A percentile compares a stretch with the other conserved stretches of the same genome.
These are phyloP conservation scores for Apamea anceps DNA, from an alignment of 2,888 invertebrate species.

Conservation along the genomic window DNA sequence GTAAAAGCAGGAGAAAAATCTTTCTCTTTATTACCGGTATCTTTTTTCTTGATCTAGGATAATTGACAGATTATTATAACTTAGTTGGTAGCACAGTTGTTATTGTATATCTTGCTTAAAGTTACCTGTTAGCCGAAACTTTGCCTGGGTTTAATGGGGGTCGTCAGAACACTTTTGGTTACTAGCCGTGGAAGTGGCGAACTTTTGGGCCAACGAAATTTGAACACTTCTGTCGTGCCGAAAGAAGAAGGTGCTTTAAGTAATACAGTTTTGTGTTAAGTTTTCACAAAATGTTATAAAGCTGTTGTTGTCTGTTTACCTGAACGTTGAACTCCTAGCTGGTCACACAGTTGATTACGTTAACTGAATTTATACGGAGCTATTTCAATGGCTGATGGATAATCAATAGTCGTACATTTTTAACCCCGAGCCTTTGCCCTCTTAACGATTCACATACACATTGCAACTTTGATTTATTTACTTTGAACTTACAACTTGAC, in stretches of 20 bases:
- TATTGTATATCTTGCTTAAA: background rate
- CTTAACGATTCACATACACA: constrained; percentile 26
- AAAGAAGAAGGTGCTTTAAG: background rate
- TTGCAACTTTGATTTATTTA: constrained; percentile 32
- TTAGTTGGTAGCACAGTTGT: background rate
- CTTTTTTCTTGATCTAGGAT: constrained; percentile 1
- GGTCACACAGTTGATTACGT: constrained; percentile 18
- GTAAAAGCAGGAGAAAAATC: constrained; percentile 16
- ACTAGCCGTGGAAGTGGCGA: background rate
- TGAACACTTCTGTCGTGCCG: background rate
- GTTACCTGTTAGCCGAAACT: background rate
- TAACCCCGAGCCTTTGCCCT: constrained; percentile 66
- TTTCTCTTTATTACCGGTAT: background rate
- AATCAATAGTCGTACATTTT: constrained; percentile 72
- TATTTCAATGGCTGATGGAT: constrained; percentile 58
- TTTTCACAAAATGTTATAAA: background rate
- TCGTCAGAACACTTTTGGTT: background rate
- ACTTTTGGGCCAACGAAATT: background rate
- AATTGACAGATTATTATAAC: constrained; percentile 13
- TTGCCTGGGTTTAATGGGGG: background rate
- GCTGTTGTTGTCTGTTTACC: background rate
- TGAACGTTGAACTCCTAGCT: background rate
- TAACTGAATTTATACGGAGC: constrained; percentile 43
- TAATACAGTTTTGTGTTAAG: background rate
- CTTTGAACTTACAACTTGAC: constrained; percentile 45